These are phyloP conservation scores for Pristionchus mayeri DNA, from an alignment of 2,888 invertebrate genomes.

Conservation along the genomic window DNA sequence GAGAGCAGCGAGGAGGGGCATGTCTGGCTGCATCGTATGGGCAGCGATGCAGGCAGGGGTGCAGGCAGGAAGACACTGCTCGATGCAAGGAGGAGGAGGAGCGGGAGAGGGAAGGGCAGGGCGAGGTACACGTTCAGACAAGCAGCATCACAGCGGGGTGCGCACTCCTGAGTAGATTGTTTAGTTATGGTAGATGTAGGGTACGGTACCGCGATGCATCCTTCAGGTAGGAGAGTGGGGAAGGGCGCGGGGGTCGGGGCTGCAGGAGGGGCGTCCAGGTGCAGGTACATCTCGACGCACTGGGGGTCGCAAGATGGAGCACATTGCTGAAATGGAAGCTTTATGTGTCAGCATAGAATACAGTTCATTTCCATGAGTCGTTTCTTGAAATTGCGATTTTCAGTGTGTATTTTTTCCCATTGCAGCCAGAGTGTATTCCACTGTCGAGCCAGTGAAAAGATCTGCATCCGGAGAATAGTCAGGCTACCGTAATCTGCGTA, in stretches of 20 bases:
- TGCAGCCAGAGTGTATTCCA: not conserved
- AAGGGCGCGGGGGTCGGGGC: not conserved
- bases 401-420: not conserved
- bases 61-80: conserved; percentile 25
- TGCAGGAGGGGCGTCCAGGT: not conserved
- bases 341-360: too few species aligned
- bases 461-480: not conserved
- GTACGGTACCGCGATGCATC: conserved; percentile 22
- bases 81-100: conserved; percentile 13
- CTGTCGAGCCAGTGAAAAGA: too few species aligned
- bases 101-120: conserved; percentile 31
- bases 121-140: conserved; percentile 38
- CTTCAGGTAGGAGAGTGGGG: not conserved
- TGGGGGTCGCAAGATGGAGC: conserved; percentile 30
- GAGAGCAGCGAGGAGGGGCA: conserved; percentile 29
- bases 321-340: conserved; percentile 44
- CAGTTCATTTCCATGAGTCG: not conserved
- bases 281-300: conserved; percentile 30
- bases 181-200: not conserved
- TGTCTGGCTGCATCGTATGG: not conserved
- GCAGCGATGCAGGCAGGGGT: conserved; percentile 38
- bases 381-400: not conserved
- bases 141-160: not conserved
- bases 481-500: not conserved
- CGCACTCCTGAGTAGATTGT: conserved; percentile 2